A percentile compares a stretch with the other conserved stretches of the same genome.
Conservation (phyloP, 2,113 vertebrate species). For the Perca schrenkii region DNA sequence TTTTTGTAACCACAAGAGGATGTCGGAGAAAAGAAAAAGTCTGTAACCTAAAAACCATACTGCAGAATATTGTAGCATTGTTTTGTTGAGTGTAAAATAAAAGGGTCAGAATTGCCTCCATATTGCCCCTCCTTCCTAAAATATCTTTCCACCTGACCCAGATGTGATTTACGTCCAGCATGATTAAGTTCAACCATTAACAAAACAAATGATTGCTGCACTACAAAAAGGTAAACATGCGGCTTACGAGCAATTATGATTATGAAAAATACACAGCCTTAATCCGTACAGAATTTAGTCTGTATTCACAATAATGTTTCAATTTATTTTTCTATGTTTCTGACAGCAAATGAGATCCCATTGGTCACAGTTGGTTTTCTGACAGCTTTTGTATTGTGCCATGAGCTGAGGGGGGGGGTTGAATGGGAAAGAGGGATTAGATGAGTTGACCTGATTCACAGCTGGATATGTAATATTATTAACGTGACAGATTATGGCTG, state of each 20-base stretch:
- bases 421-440: conserved; percentile 58
- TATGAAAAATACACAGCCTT: conserved; percentile 15
- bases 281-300: conserved; percentile 10
- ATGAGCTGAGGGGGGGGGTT: neutral
- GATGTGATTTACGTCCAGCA: neutral
- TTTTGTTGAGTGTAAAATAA: neutral
- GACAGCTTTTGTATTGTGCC: conserved; percentile 1
- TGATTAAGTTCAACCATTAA: neutral
- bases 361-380: conserved; percentile 16
- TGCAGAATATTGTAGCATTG: neutral
- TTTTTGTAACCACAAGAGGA: no score
- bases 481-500: conserved; percentile 79
- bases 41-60: no score
- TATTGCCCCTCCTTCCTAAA: neutral
- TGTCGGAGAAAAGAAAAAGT: no score
- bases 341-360: conserved; percentile 6
- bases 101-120: neutral
- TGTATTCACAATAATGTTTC: conserved; percentile 17
- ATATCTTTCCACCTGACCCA: neutral
- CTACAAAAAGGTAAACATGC: neutral
- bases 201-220: neutral
- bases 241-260: conserved; percentile 1
- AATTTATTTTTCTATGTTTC: conserved; percentile 34
- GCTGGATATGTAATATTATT: conserved; percentile 79
- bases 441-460: conserved; percentile 78